Evolutionary conservation across 2,113 vertebrate genomes (phyloP), one percentile per base, ranked within the genome.

Genomic region (Macaca mulatta): DNA sequence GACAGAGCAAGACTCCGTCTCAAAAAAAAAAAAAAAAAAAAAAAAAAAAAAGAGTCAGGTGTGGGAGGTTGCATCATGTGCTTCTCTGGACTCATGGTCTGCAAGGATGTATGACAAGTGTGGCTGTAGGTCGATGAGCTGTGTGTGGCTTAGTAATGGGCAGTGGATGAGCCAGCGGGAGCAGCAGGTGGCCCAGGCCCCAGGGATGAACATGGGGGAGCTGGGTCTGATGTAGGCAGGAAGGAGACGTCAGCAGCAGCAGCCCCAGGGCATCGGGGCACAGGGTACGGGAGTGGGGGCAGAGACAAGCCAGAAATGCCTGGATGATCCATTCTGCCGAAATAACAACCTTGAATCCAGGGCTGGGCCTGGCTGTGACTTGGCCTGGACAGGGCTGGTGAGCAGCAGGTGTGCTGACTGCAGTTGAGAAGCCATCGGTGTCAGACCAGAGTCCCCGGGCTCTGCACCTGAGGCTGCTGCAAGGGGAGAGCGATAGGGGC

Each of bases 51-150:
- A 32, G 13, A 67, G 89, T 20, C 18, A 9, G 2, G 9, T 3
- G 48, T 12, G 22, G 50, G 61, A 77, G 38, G 40, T 12, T 10
- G 2, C 3, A 0, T 25, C 2, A 4, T 0, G 5, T 32, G 59
- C 77, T 61, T 35, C 50, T 32, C 57, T n/a, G 67, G 75, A n/a
- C 59, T 18, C 50, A 35, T 11, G 75, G 25, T 14, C 59, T 27
- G 2, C 2, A 13, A 59, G 7, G 50, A 78, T 8, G 0, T 17
- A 14, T 70, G 80, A 35, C 20, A 1, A 79, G 61, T 7, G 20
- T 45, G 59, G 69, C 35, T 45, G n/a, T 14, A 35, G 90, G 38
- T 17, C 8, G 23, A 50, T 0, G 40, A 1, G 7, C 9, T 38
- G 72, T 6, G 9, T 22, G 64, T 25, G 43, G 6, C 52, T 43